A percentile compares a stretch with the other conserved stretches of the same genome.
These are phyloP conservation scores for Macroramphosus scolopax DNA, from an alignment of 2,797 vertebrate species.

Conservation along the genomic window DNA sequence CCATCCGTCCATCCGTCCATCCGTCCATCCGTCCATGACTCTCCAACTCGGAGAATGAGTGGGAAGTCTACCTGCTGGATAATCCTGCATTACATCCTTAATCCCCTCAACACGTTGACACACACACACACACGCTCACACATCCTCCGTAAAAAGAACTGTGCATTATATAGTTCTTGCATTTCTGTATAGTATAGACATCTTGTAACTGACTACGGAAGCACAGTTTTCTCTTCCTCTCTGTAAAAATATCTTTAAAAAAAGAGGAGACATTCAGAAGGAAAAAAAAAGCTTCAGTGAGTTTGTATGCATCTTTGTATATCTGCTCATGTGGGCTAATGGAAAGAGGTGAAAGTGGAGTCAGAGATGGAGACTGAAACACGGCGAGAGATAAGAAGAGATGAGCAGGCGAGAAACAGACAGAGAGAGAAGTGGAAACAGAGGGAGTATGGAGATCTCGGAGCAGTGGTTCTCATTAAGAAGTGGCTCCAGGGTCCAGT, in stretches of 20 bases:
- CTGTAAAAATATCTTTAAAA: no score
- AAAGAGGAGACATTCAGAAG: no score
- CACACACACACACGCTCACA: conserved; percentile 11
- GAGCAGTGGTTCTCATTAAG: conserved; percentile 64
- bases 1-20: conserved; percentile 7
- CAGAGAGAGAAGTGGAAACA: conserved; percentile 11
- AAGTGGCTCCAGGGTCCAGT: conserved; percentile 60
- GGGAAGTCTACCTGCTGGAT: conserved; percentile 78
- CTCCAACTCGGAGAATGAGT: conserved; percentile 56
- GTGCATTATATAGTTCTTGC: no score
- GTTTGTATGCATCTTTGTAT: no score
- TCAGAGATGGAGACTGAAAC: no score
- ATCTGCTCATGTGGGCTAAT: no score
- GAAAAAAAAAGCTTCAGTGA: no score
- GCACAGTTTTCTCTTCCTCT: conserved; percentile 4
- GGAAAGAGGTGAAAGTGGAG: no score
- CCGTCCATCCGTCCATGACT: conserved; percentile 6
- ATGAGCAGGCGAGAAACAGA: conserved; percentile 13
- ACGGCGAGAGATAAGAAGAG: conserved; percentile 31
- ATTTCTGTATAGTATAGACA: no score
- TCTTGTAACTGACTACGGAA: conserved; percentile 3
- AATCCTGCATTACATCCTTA: conserved; percentile 81
- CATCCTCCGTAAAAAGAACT: not conserved
- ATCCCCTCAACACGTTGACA: conserved; percentile 67
- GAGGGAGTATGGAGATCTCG: no score